A percentile compares a stretch with the other conserved stretches of the same genome.
These are phyloP conservation scores for Otolemur garnettii DNA, from an alignment of 2,113 vertebrate genomes.

Conservation along the genomic window DNA sequence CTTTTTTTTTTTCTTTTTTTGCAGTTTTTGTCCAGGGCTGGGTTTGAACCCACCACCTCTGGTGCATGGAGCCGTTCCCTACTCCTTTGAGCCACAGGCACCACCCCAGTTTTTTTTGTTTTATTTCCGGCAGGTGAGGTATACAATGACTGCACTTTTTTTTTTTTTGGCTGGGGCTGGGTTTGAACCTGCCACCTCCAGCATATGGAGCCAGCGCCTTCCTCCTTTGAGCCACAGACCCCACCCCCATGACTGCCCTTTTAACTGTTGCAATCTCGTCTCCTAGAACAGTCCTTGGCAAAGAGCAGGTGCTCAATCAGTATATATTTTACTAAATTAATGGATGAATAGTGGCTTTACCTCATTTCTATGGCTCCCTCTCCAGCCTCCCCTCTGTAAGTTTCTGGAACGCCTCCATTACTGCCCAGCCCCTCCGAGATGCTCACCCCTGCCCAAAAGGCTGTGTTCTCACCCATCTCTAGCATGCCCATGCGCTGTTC, in stretches of 20 bases:
- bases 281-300: not conserved
- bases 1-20: not conserved
- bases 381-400: not conserved
- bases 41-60: too few relatives aligned
- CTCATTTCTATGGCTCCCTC: not conserved
- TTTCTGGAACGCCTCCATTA: slow-evolving; percentile 32
- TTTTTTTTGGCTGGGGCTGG: too few relatives aligned
- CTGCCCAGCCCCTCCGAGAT: not conserved
- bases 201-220: too few relatives aligned
- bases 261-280: not conserved
- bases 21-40: too few relatives aligned
- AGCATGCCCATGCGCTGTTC: not conserved
- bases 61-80: too few relatives aligned
- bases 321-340: slow-evolving; percentile 4
- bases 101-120: too few relatives aligned
- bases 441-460: not conserved
- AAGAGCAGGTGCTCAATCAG: not conserved
- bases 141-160: too few relatives aligned
- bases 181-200: too few relatives aligned
- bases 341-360: not conserved
- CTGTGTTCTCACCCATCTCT: not conserved
- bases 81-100: too few relatives aligned
- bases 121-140: too few relatives aligned
- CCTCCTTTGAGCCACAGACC: too few relatives aligned
- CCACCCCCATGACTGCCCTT: not conserved